A percentile compares a stretch with the other conserved stretches of the same genome.
These are phyloP conservation scores for Montipora capricornis DNA, from an alignment of 64 coral and sea anemone genomes.

Conservation along the genomic window DNA sequence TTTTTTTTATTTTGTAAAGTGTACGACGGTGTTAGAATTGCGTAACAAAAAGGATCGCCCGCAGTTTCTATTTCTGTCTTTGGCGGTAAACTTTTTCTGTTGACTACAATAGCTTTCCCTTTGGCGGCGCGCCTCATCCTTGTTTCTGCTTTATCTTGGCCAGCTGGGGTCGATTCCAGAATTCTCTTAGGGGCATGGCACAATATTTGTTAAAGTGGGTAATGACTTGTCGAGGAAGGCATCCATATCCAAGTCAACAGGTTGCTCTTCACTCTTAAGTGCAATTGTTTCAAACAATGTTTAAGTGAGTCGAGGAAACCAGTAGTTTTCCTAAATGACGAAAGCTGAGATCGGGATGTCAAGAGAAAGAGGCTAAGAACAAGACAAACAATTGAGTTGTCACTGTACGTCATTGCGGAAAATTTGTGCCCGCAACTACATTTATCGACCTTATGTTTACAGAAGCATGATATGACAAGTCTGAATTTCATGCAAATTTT, in stretches of 20 bases:
- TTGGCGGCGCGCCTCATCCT: not conserved
- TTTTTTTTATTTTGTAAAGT: too few species aligned
- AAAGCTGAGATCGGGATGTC: not conserved
- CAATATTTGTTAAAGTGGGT: constrained; percentile 40
- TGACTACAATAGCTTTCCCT: not conserved
- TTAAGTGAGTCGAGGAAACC: not conserved
- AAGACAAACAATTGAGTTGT: not conserved
- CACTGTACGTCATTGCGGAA: constrained; percentile 47
- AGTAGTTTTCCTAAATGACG: not conserved
- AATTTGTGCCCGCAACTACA: constrained; percentile 1
- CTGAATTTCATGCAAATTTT: constrained; percentile 61
- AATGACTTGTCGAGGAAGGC: not conserved
- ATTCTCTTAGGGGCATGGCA: not conserved
- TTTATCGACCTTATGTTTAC: constrained; percentile 47
- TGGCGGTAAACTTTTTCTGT: not conserved
- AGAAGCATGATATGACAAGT: constrained; percentile 47
- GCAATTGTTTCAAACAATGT: constrained; percentile 29
- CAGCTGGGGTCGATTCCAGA: not conserved
- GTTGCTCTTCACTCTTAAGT: constrained; percentile 35
- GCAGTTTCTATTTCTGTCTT: not conserved
- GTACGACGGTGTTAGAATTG: not conserved
- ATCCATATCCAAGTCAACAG: constrained; percentile 28
- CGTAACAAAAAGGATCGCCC: not conserved
- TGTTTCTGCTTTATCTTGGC: not conserved
- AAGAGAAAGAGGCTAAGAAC: not conserved